A percentile compares a stretch with the other conserved stretches of the same genome.
Conservation (phyloP, 2,113 vertebrate genomes). For the Dromiciops gliroides region DNA sequence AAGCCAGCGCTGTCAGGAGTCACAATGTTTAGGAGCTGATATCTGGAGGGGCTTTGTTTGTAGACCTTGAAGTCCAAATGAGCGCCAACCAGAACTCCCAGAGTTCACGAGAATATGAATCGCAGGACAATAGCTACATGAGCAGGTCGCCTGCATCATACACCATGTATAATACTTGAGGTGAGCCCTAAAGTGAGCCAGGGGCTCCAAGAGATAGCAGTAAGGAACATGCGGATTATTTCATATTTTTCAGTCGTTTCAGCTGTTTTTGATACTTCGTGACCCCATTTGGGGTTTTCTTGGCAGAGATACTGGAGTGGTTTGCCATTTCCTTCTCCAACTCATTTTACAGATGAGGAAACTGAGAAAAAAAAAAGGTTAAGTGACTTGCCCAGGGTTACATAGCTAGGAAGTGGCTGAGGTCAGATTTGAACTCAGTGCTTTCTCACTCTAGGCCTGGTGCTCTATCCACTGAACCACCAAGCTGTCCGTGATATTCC, state of each 20-base stretch:
- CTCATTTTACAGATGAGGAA: neutral
- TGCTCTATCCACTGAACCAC: too few relatives aligned
- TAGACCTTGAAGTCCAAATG: constrained; percentile 58
- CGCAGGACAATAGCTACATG: constrained; percentile 46
- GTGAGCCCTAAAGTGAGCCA: neutral
- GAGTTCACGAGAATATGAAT: neutral
- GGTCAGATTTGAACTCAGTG: too few relatives aligned
- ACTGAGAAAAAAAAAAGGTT: neutral
- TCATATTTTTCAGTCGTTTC: neutral
- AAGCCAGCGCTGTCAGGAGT: neutral
- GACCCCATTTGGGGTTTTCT: too few relatives aligned
- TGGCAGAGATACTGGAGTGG: too few relatives aligned
- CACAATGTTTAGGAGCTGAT: constrained; percentile 31
- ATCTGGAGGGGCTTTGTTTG: constrained; percentile 29
- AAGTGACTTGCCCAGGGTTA: neutral
- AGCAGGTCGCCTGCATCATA: constrained; percentile 42
- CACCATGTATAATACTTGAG: neutral
- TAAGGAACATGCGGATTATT: neutral
- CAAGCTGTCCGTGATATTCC: neutral
- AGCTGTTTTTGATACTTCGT: neutral
- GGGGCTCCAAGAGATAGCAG: neutral
- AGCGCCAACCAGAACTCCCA: neutral
- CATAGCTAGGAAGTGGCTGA: neutral
- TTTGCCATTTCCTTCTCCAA: neutral
- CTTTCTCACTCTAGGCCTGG: neutral